Evolutionary conservation across 1,140 invertebrate genomes (phyloP), one percentile per base, ranked within the genome.

Genomic region (Theocolax elegans): DNA sequence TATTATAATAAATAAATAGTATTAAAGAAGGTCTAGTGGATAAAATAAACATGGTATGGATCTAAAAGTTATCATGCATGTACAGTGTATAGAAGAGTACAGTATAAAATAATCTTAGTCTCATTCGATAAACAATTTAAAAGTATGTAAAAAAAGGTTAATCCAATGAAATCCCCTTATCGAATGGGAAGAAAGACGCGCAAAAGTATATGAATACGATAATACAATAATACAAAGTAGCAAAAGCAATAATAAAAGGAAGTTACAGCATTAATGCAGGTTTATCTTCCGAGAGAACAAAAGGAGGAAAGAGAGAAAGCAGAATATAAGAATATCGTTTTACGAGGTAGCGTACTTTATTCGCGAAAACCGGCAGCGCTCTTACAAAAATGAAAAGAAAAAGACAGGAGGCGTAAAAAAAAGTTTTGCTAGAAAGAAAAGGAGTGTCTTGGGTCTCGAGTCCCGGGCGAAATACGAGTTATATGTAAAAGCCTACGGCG

Each of bases 181-280:
- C 31, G 17, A 31, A 54, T 15, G 25, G 7, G 3, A 9, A 6
- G 15, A 31, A 54, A 31, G 31, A 9, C 27, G n/a, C 1, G 48
- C 9, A 40, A 44, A 58, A 58, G 8, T 38, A 58, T 58, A 35
- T n/a, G n/a, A 58, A 58, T 38, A 17, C 6, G 17, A n/a, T n/a
- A n/a, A n/a, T n/a, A n/a, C n/a, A 58, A 21, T 40, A 53, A 59
- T 44, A 59, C 56, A 59, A 59, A 75, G 58, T 44, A 40, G n/a
- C 29, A 31, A 23, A 62, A 25, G 21, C 21, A 53, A 35, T 27
- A 54, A 69, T 40, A 69, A 60, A 54, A 51, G 13, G 15, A 62
- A 64, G 12, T 53, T 53, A 53, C 29, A 51, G 31, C 13, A 23
- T 40, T 51, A 64, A 51, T n/a, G 31, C 19, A 13, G 31, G 31